These are phyloP conservation scores for Gila robusta DNA, from an alignment of 2,797 vertebrate species.

Conservation along the genomic window DNA sequence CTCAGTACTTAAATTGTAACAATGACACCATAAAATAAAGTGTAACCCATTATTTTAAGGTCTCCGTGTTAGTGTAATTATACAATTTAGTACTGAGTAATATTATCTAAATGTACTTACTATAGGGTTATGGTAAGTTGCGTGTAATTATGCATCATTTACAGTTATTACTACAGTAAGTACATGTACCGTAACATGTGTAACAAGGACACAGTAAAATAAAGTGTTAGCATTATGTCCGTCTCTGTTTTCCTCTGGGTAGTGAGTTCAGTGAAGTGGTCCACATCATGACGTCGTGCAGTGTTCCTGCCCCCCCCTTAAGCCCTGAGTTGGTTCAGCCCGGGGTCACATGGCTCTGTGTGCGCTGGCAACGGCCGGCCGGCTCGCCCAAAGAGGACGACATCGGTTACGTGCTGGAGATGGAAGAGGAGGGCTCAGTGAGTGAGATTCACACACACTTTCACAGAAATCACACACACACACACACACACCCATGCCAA, in stretches of 20 bases:
- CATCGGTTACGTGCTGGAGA: constrained; percentile 93
- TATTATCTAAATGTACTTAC: too few species aligned
- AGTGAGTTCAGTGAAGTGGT: constrained; percentile 96
- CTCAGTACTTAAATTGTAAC: too few species aligned
- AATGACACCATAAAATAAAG: too few species aligned
- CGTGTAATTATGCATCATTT: not conserved
- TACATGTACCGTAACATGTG: too few species aligned
- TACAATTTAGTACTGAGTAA: too few species aligned
- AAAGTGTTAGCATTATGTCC: not conserved
- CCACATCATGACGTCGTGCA: constrained; percentile 96
- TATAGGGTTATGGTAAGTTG: too few species aligned
- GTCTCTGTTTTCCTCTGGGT: constrained; percentile 63
- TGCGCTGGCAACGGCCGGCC: constrained; percentile 93
- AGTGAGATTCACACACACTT: constrained; percentile 58
- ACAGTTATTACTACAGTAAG: not conserved
- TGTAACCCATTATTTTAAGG: too few species aligned
- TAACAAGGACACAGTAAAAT: too few species aligned
- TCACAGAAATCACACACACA: not conserved
- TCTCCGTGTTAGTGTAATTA: too few species aligned
- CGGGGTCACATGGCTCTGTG: constrained; percentile 91
- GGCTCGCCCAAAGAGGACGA: constrained; percentile 95
- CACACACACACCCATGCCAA: too few species aligned
- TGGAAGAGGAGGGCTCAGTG: constrained; percentile 97
- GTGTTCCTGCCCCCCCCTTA: constrained; percentile 91
- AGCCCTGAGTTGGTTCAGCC: constrained; percentile 90